Base-by-base conservation (phyloP, 2,113 vertebrate species). In the Microtus oregoni region DNA sequence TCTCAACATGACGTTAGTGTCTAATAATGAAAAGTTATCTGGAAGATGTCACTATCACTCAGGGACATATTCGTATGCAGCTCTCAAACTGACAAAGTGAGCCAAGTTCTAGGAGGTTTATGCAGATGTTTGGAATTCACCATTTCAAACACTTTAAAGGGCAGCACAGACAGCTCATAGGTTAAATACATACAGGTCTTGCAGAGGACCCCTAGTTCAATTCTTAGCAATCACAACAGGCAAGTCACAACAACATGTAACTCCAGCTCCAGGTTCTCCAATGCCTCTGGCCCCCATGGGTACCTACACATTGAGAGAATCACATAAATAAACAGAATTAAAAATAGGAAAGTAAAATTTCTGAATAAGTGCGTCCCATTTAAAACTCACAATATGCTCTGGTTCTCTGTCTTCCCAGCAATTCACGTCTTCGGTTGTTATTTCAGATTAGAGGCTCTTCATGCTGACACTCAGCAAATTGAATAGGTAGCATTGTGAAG, bases 401-500 rank as follows among this genome's bases (percentile, higher is more conserved):
- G 38, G 72, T 86, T 86, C 32, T 96, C 41, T 87, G 15, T 89
- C 32, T 92, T 79, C 52, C 19, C 73, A 83, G 28, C 32, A 83
- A 26, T 78, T 17, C 50, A 93, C 79, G 65, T 78, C 44, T 77
- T n/a, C 70, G 67, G 17, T 90, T 78, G 86, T 67, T 96, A 70
- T 94, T 96, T 93, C 47, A 96, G 5, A 97, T 92, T 41, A 79
- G 30, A 90, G 87, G 41, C 7, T 85, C 75, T 83, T 55, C 65
- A 55, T 68, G 38, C 20, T 94, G 68, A 50, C 20, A 87, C 72
- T 24, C 50, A 75, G 44, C 24, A 70, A 44, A 3, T 9, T 90
- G 47, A 55, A 55, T 0, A 52, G 26, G 14, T 41, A 75, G 22
- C 58, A 20, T 55, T 92, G 2, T 75, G 15, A 95, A 68, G 22